These are phyloP conservation scores for Ectropis grisescens DNA, from an alignment of 1,140 invertebrate genomes.

Conservation along the genomic window DNA sequence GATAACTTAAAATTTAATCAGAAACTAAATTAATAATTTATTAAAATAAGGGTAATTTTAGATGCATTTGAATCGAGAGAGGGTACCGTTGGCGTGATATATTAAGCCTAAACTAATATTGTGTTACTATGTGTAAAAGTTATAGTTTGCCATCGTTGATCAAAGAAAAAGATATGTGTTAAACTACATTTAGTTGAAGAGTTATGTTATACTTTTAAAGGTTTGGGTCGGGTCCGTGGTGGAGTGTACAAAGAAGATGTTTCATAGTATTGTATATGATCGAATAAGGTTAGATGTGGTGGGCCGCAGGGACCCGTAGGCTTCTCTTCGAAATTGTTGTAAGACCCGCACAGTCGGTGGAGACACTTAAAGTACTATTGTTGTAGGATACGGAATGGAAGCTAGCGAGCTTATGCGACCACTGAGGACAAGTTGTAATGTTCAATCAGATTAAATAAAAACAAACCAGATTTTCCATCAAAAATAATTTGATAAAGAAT, in stretches of 20 bases:
- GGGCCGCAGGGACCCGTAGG: constrained; percentile 36
- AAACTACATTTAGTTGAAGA: constrained; percentile 61
- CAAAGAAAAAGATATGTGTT: constrained; percentile 56
- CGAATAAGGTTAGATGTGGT: constrained; percentile 46
- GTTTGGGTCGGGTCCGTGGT: constrained; percentile 32
- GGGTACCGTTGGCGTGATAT: constrained; percentile 37
- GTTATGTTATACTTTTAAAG: constrained; percentile 63
- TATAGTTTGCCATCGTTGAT: constrained; percentile 66
- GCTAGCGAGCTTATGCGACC: too few relatives aligned
- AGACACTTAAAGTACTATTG: constrained; percentile 68
- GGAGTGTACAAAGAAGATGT: constrained; percentile 61
- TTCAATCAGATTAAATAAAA: too few relatives aligned
- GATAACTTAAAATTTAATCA: constrained; percentile 29
- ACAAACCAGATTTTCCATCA: too few relatives aligned
- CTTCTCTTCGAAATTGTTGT: constrained; percentile 58
- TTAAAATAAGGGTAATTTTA: too few relatives aligned
- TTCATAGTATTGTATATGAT: constrained; percentile 63
- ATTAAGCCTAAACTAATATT: constrained; percentile 54
- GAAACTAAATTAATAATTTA: constrained; percentile 52
- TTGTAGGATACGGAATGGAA: constrained; percentile 40
- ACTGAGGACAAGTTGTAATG: constrained; percentile 25
- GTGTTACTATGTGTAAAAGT: constrained; percentile 59
- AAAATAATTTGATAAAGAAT: too few relatives aligned
- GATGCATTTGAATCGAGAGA: constrained; percentile 17
- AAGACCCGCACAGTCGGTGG: constrained; percentile 45